Percentiles rank a stretch among this genome's conserved stretches.
Conservation (phyloP, 2,888 invertebrate genomes). For the Chymomyza fuscimana region DNA sequence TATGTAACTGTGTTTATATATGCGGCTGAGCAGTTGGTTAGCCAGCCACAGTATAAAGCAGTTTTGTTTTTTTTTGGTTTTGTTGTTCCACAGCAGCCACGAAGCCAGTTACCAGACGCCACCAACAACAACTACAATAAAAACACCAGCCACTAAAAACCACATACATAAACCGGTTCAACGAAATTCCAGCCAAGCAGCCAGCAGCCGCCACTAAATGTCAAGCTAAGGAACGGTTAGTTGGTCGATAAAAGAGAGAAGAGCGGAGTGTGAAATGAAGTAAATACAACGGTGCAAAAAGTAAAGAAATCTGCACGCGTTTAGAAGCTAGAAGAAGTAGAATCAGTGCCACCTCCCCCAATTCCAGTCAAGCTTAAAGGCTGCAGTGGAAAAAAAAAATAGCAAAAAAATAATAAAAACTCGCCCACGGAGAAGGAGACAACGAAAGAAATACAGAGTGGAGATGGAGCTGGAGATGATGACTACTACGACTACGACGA, state of each 20-base stretch:
- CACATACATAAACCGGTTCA: conserved; percentile 71
- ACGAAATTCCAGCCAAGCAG: conserved; percentile 63
- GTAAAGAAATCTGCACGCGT: conserved; percentile 42
- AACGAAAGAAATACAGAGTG: background rate
- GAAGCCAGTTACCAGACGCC: conserved; percentile 70
- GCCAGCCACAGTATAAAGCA: conserved; percentile 52
- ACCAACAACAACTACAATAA: conserved; percentile 47
- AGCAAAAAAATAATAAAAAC: conserved; percentile 16
- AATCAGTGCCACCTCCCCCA: conserved; percentile 27
- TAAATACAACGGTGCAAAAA: conserved; percentile 36
- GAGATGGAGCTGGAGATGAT: background rate
- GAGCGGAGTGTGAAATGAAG: background rate
- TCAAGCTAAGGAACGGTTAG: conserved; percentile 60
- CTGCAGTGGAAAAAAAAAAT: conserved; percentile 10
- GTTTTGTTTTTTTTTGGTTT: conserved; percentile 43
- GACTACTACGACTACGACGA: background rate
- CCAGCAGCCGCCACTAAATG: conserved; percentile 65
- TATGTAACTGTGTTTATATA: conserved; percentile 38
- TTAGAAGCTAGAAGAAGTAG: conserved; percentile 42
- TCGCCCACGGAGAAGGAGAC: background rate
- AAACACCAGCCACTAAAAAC: conserved; percentile 36
- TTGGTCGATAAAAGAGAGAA: background rate
- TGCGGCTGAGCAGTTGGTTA: conserved; percentile 67
- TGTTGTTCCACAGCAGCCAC: background rate
- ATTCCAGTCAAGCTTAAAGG: conserved; percentile 28